Base-by-base conservation (phyloP, 2,888 invertebrate species). In the Caenorhabditis plicata region DNA sequence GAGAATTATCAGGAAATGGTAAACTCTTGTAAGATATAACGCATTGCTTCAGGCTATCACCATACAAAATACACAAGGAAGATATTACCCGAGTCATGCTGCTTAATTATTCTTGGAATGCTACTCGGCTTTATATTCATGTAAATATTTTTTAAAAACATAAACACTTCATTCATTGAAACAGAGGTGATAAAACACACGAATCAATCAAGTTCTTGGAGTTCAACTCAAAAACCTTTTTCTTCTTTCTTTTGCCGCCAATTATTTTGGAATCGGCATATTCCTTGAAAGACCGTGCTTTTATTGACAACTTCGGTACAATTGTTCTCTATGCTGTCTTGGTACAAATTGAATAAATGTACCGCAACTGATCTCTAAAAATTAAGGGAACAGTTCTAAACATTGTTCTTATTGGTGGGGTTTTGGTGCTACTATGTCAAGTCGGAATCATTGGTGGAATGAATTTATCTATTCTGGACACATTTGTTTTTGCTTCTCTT, bases 251-350 rank as follows among this genome's bases (percentile, higher is more conserved):
- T 0, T 81, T 86, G 22, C 86, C 86, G 3, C 86, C 86, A 25
- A 80, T 80, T 42, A 84, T 86, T 51, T 71, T 86, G 53, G 86
- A 86, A 68, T 83, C 86, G 1, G 83, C 86, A 0, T 86, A 84
- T 77, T 85, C 85, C 49, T 80, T 86, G 11, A 84, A 85, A 67
- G 85, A 86, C 68, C 79, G 83, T 48, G 83, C 84, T 2, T 86
- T 86, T 71, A 80, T 82, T 41, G 84, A 85, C 47, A 85, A 86
- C 68, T 61, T 86, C 19, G 85, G 85, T 42, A 84, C 85, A 11
- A 83, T 86, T 27, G 71, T 85, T 11, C 76, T 85, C 19, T 86
- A 84, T 68, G 86, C 86, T 11, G 84, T 86, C 11, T 67, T 86
- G 64, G 85, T 85, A n/a, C n/a, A n/a, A n/a, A n/a, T n/a, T n/a